A percentile compares a stretch with the other conserved stretches of the same genome.
These are phyloP conservation scores for Priocnemis perturbator DNA, from an alignment of 2,888 invertebrate genomes.

Conservation along the genomic window DNA sequence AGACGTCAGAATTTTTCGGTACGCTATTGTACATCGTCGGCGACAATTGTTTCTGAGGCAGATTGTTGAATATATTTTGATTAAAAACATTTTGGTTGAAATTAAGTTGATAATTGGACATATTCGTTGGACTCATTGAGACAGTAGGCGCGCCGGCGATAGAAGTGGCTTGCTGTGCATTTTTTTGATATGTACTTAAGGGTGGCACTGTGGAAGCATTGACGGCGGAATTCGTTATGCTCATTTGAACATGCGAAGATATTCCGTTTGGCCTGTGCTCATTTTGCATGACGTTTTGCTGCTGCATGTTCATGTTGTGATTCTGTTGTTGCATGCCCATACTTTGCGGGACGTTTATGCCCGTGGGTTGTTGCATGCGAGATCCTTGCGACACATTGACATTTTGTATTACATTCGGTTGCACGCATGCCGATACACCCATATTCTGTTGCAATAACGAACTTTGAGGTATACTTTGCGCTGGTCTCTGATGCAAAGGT, in stretches of 20 bases:
- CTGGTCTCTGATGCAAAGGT: conserved; percentile 43
- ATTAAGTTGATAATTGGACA: conserved; percentile 52
- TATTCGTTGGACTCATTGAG: conserved; percentile 39
- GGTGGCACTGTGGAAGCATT: conserved; percentile 49
- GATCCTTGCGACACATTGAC: conserved; percentile 42
- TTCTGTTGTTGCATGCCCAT: conserved; percentile 50
- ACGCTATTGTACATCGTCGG: conserved; percentile 50
- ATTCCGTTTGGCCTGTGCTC: conserved; percentile 51
- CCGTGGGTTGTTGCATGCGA: conserved; percentile 39
- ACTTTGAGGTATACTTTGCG: conserved; percentile 36
- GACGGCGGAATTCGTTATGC: conserved; percentile 46
- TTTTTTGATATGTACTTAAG: conserved; percentile 60
- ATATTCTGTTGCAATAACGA: conserved; percentile 44
- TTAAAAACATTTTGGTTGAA: conserved; percentile 56
- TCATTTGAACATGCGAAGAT: conserved; percentile 54
- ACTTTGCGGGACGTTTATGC: not conserved
- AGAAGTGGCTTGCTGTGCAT: conserved; percentile 45
- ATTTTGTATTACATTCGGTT: conserved; percentile 28
- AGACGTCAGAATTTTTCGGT: conserved; percentile 47
- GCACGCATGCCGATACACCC: conserved; percentile 28
- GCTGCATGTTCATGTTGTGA: conserved; percentile 52
- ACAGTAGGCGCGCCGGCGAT: conserved; percentile 28
- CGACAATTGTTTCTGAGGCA: conserved; percentile 60
- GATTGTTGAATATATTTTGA: conserved; percentile 51
- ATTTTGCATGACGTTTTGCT: conserved; percentile 46